A percentile compares a stretch with the other conserved stretches of the same genome.
These are phyloP conservation scores for Oryzias curvinotus DNA, from an alignment of 2,113 vertebrate species.

Conservation along the genomic window DNA sequence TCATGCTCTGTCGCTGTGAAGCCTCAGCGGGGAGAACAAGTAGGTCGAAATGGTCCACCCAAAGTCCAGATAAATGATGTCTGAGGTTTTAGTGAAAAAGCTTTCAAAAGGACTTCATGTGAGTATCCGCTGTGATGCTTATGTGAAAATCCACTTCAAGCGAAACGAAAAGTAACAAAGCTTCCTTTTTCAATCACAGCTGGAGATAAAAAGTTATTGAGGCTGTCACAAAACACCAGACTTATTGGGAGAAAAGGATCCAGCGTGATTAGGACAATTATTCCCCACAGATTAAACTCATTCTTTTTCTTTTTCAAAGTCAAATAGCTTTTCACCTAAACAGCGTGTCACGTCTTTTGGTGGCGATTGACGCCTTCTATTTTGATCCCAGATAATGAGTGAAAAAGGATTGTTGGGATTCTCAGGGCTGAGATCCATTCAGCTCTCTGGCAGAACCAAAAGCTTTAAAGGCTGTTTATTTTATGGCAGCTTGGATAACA, in stretches of 20 bases:
- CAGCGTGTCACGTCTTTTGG: constrained; percentile 4
- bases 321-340: constrained; percentile 36
- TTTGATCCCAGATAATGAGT: constrained; percentile 43
- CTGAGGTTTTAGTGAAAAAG: constrained; percentile 30
- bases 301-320: constrained; percentile 23
- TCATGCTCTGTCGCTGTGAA: constrained; percentile 41
- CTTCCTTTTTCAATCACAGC: constrained; percentile 19
- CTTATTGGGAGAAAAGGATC: constrained; percentile 38
- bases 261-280: constrained; percentile 28
- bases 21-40: constrained; percentile 24
- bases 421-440: constrained; percentile 42
- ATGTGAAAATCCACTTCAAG: constrained; percentile 10
- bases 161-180: constrained; percentile 21
- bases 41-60: constrained; percentile 39
- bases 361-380: constrained; percentile 44
- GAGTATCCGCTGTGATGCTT: background rate
- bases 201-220: background rate
- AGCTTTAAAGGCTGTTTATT: constrained; percentile 18
- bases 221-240: constrained; percentile 27
- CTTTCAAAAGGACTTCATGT: constrained; percentile 32
- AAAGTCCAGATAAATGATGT: constrained; percentile 40
- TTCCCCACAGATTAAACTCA: constrained; percentile 5
- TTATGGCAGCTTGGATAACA: constrained; percentile 7
- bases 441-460: constrained; percentile 14
- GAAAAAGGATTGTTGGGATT: constrained; percentile 33